phyloP scores from a whole-genome alignment of 2,797 vertebrate genomes.

The Galaxias olidus region DNA sequence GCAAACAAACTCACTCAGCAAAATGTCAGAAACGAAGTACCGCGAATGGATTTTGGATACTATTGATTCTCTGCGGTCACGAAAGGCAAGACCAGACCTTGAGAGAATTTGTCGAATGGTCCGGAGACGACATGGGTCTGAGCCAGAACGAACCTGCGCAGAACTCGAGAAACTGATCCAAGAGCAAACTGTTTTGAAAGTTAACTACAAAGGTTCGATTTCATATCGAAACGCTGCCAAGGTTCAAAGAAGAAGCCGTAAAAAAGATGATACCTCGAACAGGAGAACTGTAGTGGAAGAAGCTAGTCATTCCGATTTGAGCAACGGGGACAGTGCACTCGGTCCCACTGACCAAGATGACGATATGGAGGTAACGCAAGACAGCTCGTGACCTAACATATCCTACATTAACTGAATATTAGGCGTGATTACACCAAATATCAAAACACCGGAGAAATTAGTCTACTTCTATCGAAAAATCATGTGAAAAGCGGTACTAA shows the following conservation, averaged over 20 bases:
- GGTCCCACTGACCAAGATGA: constrained; percentile 75
- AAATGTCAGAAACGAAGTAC: constrained; percentile 80
- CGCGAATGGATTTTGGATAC: constrained; percentile 90
- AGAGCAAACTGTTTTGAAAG: constrained; percentile 86
- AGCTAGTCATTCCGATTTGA: constrained; percentile 73
- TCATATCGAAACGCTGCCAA: constrained; percentile 91
- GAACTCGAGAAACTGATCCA: constrained; percentile 90
- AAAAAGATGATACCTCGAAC: constrained; percentile 66
- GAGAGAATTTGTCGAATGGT: constrained; percentile 91
- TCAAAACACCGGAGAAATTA: not conserved
- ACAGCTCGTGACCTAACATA: constrained; percentile 18
- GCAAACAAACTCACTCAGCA: constrained; percentile 25
- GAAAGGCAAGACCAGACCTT: constrained; percentile 89
- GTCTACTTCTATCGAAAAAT: no score
- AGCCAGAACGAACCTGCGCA: constrained; percentile 85
- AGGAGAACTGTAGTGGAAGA: constrained; percentile 65
- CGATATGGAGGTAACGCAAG: constrained; percentile 73
- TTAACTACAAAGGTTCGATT: constrained; percentile 92
- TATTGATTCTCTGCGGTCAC: constrained; percentile 89
- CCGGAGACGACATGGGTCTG: constrained; percentile 87
- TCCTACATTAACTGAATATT: not conserved
- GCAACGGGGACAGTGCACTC: constrained; percentile 78
- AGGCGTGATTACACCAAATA: not conserved
- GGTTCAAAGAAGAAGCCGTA: constrained; percentile 84
- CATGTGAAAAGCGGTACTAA: not conserved